Conservation (phyloP, 2,797 vertebrate species). For the Uromys caudimaculatus region DNA sequence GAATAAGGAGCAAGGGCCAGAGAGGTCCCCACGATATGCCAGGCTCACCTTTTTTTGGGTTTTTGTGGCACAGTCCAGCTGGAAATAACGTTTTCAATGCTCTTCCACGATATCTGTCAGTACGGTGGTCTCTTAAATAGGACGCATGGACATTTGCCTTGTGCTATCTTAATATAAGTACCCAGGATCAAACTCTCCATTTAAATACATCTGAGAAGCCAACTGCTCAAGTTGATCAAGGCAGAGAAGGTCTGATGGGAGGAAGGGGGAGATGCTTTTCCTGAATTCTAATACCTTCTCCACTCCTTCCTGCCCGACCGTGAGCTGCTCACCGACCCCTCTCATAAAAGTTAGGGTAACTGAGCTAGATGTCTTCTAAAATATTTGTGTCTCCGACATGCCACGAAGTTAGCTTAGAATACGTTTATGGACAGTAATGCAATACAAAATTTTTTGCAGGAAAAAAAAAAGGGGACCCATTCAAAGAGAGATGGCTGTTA, state of each 20-base stretch:
- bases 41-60: neutral
- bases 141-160: neutral
- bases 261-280: neutral
- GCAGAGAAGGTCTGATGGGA: neutral
- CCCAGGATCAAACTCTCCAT: neutral
- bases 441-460: neutral
- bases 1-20: neutral
- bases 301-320: neutral
- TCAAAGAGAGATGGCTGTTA: neutral
- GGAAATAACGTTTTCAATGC: neutral
- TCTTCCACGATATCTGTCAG: neutral
- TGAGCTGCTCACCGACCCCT: neutral
- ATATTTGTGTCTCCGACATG: neutral
- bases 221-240: neutral
- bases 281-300: neutral
- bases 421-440: neutral
- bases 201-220: neutral
- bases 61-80: neutral
- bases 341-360: neutral
- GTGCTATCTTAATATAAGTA: neutral
- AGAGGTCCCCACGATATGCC: neutral
- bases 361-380: neutral
- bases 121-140: neutral
- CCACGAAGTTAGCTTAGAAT: slow-evolving; percentile 13
- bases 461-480: neutral